These are phyloP conservation scores for Portunus trituberculatus DNA, from an alignment of 1,140 invertebrate genomes.

Conservation along the genomic window DNA sequence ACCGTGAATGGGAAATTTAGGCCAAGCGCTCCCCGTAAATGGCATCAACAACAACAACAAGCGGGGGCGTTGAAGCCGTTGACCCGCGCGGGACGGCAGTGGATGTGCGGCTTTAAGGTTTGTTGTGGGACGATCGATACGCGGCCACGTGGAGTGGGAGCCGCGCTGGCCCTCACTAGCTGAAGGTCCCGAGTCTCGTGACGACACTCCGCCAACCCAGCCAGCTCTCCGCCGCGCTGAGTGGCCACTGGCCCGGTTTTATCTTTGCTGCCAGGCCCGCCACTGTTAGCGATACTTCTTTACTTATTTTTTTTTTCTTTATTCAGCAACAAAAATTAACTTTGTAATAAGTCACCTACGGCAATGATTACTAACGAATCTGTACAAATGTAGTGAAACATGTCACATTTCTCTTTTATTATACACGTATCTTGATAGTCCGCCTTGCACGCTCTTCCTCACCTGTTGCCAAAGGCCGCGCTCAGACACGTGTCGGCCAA, in stretches of 20 bases:
- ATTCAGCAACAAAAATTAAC: no score
- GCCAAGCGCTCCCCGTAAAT: slow-evolving; percentile 13
- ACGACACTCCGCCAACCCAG: not conserved
- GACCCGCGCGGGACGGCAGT: slow-evolving; percentile 39
- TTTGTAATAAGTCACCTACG: no score
- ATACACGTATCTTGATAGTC: not conserved
- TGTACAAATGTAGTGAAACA: no score
- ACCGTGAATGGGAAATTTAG: not conserved
- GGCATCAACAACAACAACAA: slow-evolving; percentile 63
- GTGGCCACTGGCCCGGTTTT: not conserved
- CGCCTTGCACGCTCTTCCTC: not conserved
- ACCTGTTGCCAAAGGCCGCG: not conserved
- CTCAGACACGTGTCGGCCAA: not conserved
- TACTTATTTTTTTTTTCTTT: no score
- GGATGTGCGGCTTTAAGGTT: slow-evolving; percentile 69
- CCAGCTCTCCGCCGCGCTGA: not conserved
- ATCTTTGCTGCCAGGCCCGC: not conserved
- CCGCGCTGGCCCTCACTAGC: slow-evolving; percentile 32
- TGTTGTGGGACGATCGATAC: slow-evolving; percentile 55
- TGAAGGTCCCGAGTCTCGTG: slow-evolving; percentile 53
- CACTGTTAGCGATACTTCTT: not conserved
- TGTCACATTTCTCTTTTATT: no score
- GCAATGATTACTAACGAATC: no score
- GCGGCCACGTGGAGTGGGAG: slow-evolving; percentile 59
- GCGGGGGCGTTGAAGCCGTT: slow-evolving; percentile 40